Percentiles rank a stretch among this genome's conserved stretches.
phyloP scores from a whole-genome alignment of 2,113 vertebrate genomes.

The Puffinus mauretanicus region DNA sequence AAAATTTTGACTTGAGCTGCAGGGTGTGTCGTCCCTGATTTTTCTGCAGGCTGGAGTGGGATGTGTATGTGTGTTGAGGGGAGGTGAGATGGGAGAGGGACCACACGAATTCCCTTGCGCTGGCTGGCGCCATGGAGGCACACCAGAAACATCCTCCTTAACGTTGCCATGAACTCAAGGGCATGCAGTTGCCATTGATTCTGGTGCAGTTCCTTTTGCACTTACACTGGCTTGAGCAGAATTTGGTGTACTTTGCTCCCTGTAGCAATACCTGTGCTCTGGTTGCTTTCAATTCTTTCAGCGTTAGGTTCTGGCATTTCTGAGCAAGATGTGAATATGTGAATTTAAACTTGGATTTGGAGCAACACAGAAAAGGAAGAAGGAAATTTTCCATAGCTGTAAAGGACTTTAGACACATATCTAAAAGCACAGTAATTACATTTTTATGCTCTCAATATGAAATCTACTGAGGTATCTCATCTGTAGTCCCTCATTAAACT shows the following conservation, averaged over 20 bases:
- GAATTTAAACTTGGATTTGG: background rate
- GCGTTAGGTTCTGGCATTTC: background rate
- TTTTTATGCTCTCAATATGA: background rate
- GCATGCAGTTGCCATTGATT: background rate
- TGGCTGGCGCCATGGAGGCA: background rate
- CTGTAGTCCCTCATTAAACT: background rate
- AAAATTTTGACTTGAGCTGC: background rate
- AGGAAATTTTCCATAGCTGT: background rate
- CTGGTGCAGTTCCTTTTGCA: background rate
- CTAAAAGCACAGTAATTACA: slow-evolving; percentile 9
- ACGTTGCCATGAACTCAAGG: background rate
- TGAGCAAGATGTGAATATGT: background rate
- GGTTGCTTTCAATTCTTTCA: background rate
- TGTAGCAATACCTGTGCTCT: background rate
- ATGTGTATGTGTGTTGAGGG: fast-evolving
- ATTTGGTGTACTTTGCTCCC: background rate
- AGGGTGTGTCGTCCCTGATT: background rate
- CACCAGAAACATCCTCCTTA: background rate
- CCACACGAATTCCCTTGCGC: background rate
- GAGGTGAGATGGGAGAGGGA: background rate
- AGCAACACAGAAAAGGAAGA: background rate
- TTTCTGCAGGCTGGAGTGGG: background rate
- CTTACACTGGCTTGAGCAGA: background rate
- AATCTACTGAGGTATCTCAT: background rate
- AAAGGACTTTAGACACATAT: background rate